A percentile compares a stretch with the other conserved stretches of the same genome.
These are phyloP conservation scores for Caenorhabditis drosophilae DNA, from an alignment of 2,888 invertebrate species.

Conservation along the genomic window DNA sequence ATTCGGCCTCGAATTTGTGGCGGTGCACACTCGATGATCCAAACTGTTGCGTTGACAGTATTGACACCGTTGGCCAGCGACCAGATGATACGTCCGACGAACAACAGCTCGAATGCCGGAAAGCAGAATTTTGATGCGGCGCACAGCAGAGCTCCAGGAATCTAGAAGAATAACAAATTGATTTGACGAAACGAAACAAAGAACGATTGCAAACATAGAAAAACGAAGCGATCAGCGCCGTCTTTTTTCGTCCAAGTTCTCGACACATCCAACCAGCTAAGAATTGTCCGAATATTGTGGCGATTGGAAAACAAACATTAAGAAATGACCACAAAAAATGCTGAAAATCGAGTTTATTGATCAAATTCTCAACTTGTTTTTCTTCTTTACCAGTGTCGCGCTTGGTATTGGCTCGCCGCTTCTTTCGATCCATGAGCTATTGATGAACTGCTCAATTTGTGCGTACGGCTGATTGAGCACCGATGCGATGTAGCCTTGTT, in stretches of 20 bases:
- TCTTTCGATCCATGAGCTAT: constrained; percentile 45
- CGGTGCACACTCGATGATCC: constrained; percentile 58
- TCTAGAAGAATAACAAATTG: constrained; percentile 16
- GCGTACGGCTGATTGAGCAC: constrained; percentile 58
- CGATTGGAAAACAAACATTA: constrained; percentile 56
- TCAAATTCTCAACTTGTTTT: background rate
- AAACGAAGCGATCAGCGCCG: constrained; percentile 42
- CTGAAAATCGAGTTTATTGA: constrained; percentile 26
- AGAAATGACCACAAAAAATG: constrained; percentile 54
- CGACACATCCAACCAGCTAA: constrained; percentile 51
- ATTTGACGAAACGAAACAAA: background rate
- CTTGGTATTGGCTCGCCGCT: constrained; percentile 38
- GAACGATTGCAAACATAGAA: constrained; percentile 36
- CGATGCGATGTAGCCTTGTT: constrained; percentile 60
- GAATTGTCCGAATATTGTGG: constrained; percentile 58
- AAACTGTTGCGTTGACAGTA: constrained; percentile 55
- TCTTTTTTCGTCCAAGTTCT: constrained; percentile 43
- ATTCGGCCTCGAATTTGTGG: constrained; percentile 50
- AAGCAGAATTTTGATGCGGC: constrained; percentile 45
- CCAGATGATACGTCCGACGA: constrained; percentile 56
- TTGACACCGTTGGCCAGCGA: constrained; percentile 56
- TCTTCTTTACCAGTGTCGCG: constrained; percentile 37
- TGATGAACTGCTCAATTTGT: constrained; percentile 55
- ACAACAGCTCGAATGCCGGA: constrained; percentile 50
- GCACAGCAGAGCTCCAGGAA: constrained; percentile 44